Percentiles rank a stretch among this genome's conserved stretches.
phyloP scores from a whole-genome alignment of 2,113 vertebrate genomes.

The Urocolius indicus region DNA sequence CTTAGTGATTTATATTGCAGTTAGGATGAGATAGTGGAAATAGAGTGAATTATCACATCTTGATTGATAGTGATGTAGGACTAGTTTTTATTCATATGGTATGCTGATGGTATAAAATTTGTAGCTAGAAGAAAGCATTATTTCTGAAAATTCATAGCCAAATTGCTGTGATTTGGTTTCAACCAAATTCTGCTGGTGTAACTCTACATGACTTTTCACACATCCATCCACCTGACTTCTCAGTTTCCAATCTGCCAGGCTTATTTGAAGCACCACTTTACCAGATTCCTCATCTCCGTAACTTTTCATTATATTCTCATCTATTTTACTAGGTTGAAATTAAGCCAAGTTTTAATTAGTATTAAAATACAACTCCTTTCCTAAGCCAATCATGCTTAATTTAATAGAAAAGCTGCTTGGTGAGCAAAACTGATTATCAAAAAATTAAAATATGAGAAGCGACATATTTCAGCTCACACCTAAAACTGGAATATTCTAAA shows the following conservation, averaged over 20 bases:
- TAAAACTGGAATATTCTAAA: neutral
- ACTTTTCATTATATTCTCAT: neutral
- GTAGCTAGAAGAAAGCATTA: neutral
- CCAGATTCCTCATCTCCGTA: neutral
- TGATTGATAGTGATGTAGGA: rapidly evolving
- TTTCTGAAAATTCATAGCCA: neutral
- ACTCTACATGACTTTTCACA: neutral
- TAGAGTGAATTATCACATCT: neutral
- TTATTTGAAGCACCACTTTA: neutral
- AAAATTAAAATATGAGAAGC: neutral
- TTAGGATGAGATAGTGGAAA: neutral
- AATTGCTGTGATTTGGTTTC: neutral
- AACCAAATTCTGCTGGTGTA: neutral
- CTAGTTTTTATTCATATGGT: neutral
- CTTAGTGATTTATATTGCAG: neutral
- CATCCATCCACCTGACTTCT: neutral
- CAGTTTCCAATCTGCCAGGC: neutral
- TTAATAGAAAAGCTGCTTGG: neutral
- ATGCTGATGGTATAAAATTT: neutral
- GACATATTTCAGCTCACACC: neutral
- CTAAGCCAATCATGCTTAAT: neutral
- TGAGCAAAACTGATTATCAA: neutral
- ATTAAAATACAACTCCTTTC: neutral
- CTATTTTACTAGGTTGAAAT: neutral
- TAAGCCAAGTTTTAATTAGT: neutral